Conservation (phyloP, 2,113 vertebrate species). For the Centropus bengalensis region DNA sequence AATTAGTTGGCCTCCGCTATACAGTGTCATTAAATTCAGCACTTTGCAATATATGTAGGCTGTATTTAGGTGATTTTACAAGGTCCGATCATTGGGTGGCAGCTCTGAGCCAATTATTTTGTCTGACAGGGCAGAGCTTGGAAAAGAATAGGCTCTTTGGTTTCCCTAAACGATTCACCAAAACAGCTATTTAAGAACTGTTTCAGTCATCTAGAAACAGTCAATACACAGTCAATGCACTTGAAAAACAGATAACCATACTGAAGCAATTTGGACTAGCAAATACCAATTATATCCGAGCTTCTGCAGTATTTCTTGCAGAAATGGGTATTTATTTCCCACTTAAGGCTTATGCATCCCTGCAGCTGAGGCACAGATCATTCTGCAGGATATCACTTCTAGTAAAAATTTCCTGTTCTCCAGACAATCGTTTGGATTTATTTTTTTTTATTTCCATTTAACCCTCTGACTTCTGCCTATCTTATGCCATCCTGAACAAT, state of each 20-base stretch:
- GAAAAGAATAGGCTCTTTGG: not conserved
- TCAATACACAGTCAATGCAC: not conserved
- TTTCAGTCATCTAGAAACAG: not conserved
- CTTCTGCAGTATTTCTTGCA: not conserved
- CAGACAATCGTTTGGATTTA: not conserved
- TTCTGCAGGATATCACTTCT: not conserved
- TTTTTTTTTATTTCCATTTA: not conserved
- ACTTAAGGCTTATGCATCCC: not conserved
- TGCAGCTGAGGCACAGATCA: not conserved
- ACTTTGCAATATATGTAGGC: not conserved
- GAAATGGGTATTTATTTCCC: not conserved
- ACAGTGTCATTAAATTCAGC: not conserved
- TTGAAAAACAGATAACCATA: not conserved
- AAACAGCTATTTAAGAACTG: not conserved
- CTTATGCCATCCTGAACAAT: not conserved
- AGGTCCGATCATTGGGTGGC: conserved; percentile 52
- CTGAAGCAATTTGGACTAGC: not conserved
- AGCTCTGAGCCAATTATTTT: conserved; percentile 49
- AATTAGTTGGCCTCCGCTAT: not conserved
- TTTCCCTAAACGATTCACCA: not conserved
- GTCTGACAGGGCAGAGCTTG: not conserved
- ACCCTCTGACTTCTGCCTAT: not conserved
- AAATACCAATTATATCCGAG: not conserved
- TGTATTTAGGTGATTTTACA: not conserved
- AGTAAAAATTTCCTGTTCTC: not conserved